Evolutionary conservation across 2,113 vertebrate genomes (phyloP).

Genomic region (Antidorcas marsupialis): DNA sequence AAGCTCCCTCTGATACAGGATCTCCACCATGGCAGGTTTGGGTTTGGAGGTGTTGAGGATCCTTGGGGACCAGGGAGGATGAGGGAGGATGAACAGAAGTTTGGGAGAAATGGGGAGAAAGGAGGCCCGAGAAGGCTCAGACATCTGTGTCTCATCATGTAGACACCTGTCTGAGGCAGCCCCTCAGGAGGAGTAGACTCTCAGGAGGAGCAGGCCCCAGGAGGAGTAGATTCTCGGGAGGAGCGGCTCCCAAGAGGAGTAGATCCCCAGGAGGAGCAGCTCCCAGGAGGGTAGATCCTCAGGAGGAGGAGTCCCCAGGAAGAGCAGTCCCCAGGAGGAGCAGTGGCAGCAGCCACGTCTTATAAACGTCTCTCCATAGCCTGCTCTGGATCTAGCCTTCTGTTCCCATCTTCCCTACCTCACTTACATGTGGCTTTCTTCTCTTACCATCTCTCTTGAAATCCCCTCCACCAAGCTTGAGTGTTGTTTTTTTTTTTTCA

Average conservation of each 20-base stretch:
- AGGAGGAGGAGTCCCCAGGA: neutral
- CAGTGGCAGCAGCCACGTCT: neutral
- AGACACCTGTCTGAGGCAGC: conserved; percentile 16
- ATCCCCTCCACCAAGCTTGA: neutral
- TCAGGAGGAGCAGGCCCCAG: neutral
- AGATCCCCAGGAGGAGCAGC: neutral
- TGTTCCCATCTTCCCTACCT: neutral
- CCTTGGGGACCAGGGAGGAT: neutral
- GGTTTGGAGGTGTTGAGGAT: conserved; percentile 55
- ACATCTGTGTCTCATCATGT: conserved; percentile 49
- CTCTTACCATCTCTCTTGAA: neutral
- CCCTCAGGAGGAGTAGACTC: neutral
- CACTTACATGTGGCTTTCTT: neutral
- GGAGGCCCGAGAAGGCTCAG: conserved; percentile 39
- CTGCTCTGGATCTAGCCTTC: neutral
- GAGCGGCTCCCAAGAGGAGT: neutral
- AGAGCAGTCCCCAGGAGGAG: neutral
- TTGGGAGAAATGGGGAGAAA: neutral
- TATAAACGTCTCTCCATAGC: accelerated
- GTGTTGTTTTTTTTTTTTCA: neutral
- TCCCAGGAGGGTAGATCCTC: neutral
- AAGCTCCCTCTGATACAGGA: neutral
- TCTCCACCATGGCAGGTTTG: neutral
- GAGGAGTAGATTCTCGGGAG: neutral
- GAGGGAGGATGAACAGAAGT: neutral